Percentiles rank a stretch among this genome's conserved stretches.
phyloP scores from a whole-genome alignment of 2,113 vertebrate species.

The Cinclus mexicanus region DNA sequence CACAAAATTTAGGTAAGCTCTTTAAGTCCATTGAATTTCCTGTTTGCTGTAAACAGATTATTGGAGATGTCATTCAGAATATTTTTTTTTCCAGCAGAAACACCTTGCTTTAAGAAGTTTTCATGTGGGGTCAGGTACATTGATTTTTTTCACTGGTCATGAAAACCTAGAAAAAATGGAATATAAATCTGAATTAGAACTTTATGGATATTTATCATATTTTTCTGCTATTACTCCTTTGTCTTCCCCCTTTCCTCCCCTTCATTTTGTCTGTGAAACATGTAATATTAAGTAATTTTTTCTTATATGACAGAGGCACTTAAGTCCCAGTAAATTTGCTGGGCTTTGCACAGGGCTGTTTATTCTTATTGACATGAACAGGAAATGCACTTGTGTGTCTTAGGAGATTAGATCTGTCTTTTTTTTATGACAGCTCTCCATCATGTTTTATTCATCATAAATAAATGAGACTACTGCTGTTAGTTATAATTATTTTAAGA shows the following conservation, averaged over 20 bases:
- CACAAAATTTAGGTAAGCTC: neutral
- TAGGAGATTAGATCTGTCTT: conserved; percentile 13
- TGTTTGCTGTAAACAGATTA: neutral
- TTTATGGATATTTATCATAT: neutral
- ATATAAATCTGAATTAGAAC: neutral
- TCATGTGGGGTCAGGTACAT: neutral
- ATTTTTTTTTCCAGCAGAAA: neutral
- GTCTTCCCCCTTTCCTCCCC: neutral
- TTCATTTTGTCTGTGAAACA: neutral
- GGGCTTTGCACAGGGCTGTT: neutral
- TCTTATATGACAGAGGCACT: neutral
- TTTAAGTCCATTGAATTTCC: neutral
- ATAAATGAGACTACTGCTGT: conserved; percentile 17
- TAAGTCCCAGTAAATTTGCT: neutral
- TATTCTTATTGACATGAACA: neutral
- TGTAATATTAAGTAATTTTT: neutral
- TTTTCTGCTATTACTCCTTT: neutral
- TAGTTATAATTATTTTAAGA: conserved; percentile 19
- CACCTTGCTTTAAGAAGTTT: neutral
- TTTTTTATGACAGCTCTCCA: conserved; percentile 20
- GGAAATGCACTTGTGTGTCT: conserved; percentile 16
- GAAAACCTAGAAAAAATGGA: neutral
- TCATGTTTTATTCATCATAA: conserved; percentile 50
- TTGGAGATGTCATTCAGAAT: neutral
- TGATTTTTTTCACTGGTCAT: neutral